Evolutionary conservation across 2,797 vertebrate genomes (phyloP), one percentile per base, ranked within the genome.

Genomic region (Arnoldichthys spilopterus): DNA sequence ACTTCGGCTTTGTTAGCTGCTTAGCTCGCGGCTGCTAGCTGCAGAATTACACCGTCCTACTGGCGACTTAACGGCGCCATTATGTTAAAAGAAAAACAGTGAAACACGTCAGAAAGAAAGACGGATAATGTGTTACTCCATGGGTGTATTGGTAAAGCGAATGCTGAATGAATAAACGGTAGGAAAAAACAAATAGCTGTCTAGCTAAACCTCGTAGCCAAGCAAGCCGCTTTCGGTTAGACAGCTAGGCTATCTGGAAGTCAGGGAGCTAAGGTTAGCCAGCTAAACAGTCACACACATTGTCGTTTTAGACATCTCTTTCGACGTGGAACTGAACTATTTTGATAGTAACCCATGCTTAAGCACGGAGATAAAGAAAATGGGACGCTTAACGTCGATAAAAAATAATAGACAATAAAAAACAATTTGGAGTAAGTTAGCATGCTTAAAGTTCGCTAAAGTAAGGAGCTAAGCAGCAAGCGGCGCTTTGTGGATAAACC

Each of bases 1-100:
- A 74, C 64, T 53, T 32, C 40, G 51, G 79, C 74, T 81, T 78
- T 85, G 80, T 85, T 85, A 79, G 76, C 71, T 24, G 1, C 53
- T 61, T 77, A 76, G 74, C 73, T 40, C 59, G 3, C n/a, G 22
- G 24, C 56, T 66, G 63, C 54, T 74, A 59, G 59, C 63, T 43
- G 24, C 8, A 24, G 18, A 24, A 71, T 78, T 59, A 9, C n/a
- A 30, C 15, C 12, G 16, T 26, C 8, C 11, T 6, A 59, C 6
- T 0, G 13, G 13, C 13, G 24, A 18, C 13, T 30, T 18, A 24
- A 26, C 3, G 54, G 2, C 9, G 54, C 4, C 22, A 2, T 9
- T 0, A 3, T 13, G 26, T 0, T 61, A 16, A 5, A 37, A 1
- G 0, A 12, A 1, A 3, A 64, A 26, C n/a, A 26, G 22, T 3